A percentile compares a stretch with the other conserved stretches of the same genome.
phyloP scores from a whole-genome alignment of 2,113 vertebrate genomes.

The Conger conger region DNA sequence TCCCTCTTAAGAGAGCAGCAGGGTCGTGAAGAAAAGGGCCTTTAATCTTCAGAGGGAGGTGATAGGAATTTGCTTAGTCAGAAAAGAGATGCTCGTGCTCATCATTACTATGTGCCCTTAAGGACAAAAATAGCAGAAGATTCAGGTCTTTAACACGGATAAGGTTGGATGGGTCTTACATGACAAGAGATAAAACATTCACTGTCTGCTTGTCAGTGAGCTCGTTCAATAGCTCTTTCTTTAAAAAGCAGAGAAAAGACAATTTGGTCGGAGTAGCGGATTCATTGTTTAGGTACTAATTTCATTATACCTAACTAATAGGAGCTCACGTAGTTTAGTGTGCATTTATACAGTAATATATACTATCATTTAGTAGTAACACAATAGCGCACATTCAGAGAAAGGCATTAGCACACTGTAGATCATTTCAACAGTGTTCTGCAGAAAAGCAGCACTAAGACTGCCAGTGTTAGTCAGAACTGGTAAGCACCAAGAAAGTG shows the following conservation, averaged over 20 bases:
- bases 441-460: no score
- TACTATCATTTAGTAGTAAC: no score
- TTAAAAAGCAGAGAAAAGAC: not conserved
- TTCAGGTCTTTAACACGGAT: not conserved
- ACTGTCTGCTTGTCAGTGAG: not conserved
- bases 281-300: not conserved
- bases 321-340: no score
- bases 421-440: not conserved
- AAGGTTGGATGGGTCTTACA: not conserved
- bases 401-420: not conserved
- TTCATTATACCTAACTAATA: not conserved
- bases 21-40: constrained; percentile 36
- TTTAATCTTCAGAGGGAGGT: constrained; percentile 23
- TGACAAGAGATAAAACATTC: not conserved
- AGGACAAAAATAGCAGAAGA: no score
- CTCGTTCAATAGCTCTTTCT: not conserved
- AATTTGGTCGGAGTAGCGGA: not conserved
- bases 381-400: no score
- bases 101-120: no score
- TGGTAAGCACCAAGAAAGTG: no score
- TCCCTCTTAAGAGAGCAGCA: constrained; percentile 35
- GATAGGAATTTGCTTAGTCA: constrained; percentile 27
- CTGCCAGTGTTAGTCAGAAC: no score
- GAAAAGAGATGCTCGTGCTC: constrained; percentile 4
- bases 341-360: no score